phyloP scores from a whole-genome alignment of 2,888 invertebrate species.

The Camptogramma bilineatum region DNA sequence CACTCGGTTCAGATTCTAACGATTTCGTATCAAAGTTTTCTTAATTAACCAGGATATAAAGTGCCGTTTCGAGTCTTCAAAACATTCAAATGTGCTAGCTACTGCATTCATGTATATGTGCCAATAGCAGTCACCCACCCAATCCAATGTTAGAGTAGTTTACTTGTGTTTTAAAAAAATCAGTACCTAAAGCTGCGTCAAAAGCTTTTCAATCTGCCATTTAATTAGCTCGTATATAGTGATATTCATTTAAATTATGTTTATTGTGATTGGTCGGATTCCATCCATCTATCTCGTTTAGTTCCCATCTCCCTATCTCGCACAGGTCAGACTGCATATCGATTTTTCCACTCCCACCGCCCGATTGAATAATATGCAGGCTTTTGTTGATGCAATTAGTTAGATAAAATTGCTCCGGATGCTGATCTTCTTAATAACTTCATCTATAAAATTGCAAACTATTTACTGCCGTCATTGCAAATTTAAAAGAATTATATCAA shows the following conservation, averaged over 20 bases:
- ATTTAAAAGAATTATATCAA: not conserved
- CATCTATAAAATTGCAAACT: not conserved
- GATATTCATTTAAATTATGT: not conserved
- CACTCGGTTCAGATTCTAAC: too few relatives aligned
- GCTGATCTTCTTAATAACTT: not conserved
- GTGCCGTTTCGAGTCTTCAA: not conserved
- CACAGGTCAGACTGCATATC: slow-evolving; percentile 35
- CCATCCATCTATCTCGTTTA: slow-evolving; percentile 19
- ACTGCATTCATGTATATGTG: too few relatives aligned
- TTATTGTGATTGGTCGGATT: slow-evolving; percentile 16
- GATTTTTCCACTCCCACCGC: slow-evolving; percentile 28
- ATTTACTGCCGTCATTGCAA: not conserved
- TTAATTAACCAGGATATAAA: too few relatives aligned
- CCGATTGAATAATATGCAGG: slow-evolving; percentile 30
- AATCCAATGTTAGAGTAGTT: too few relatives aligned
- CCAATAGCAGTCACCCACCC: too few relatives aligned
- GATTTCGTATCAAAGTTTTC: too few relatives aligned
- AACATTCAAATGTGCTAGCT: not conserved
- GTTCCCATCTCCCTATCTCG: slow-evolving; percentile 31
- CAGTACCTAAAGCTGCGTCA: not conserved
- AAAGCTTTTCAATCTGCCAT: not conserved
- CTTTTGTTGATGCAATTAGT: slow-evolving; percentile 24
- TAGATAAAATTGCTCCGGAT: slow-evolving; percentile 13
- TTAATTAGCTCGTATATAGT: not conserved
- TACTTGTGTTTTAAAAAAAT: not conserved